Percentiles rank a stretch among this genome's conserved stretches.
Evolutionary conservation across 92 coral and sea anemone species (phyloP).

Genomic region (Anthopleura xanthogrammica): DNA sequence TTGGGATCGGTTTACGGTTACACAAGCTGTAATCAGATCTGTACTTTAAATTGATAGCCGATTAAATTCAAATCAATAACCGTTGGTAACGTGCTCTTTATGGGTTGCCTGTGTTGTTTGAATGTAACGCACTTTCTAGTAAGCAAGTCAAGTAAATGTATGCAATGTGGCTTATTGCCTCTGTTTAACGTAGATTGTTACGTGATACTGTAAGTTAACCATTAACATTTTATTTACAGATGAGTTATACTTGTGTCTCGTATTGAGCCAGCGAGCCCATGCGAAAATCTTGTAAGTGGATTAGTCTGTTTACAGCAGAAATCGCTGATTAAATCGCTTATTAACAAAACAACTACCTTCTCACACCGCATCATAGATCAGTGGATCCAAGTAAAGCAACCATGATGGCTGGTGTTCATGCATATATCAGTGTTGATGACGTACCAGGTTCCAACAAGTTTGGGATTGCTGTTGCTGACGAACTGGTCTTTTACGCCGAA

Average conservation of each 20-base stretch:
- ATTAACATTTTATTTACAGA: conserved; percentile 25
- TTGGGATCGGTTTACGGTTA: no score
- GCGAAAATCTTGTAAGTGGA: conserved; percentile 76
- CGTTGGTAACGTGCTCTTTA: no score
- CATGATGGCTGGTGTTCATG: conserved; percentile 53
- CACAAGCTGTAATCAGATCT: no score
- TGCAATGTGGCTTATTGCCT: no score
- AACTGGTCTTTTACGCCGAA: conserved; percentile 50
- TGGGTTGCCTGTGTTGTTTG: no score
- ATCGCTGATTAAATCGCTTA: neutral
- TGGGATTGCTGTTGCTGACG: conserved; percentile 55
- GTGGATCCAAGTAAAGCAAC: conserved; percentile 54
- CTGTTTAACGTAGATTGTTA: no score
- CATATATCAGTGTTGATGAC: conserved; percentile 52
- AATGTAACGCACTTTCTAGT: no score
- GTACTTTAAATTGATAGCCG: no score
- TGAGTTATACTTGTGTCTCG: conserved; percentile 65
- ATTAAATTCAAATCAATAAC: no score
- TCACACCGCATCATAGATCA: conserved; percentile 14
- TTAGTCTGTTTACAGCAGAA: neutral
- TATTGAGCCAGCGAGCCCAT: conserved; percentile 78
- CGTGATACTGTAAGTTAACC: neutral
- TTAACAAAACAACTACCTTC: neutral
- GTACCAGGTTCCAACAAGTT: conserved; percentile 54
- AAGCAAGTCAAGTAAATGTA: no score